These are phyloP conservation scores for Parauchenoglanis punctatus DNA, from an alignment of 2,797 vertebrate species.

Conservation along the genomic window DNA sequence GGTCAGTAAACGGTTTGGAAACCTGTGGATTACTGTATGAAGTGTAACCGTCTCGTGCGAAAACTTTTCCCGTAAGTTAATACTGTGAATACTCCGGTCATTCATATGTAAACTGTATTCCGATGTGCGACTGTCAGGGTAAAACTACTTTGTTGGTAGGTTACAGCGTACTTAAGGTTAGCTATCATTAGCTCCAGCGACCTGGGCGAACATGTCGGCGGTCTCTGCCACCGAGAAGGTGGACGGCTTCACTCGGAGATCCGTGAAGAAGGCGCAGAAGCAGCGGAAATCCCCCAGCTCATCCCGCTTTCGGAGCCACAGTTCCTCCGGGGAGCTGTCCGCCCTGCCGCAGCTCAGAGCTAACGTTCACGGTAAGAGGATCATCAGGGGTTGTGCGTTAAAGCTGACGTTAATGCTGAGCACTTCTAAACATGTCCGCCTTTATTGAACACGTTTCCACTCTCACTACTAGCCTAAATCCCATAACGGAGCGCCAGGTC, in stretches of 20 bases:
- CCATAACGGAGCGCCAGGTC: not conserved
- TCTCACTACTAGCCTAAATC: not conserved
- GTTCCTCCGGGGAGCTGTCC: slow-evolving; percentile 81
- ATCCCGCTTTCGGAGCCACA: slow-evolving; percentile 90
- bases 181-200: not conserved
- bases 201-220: slow-evolving; percentile 84
- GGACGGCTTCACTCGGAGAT: slow-evolving; percentile 97
- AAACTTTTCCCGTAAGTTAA: slow-evolving; percentile 13
- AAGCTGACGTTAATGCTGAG: not conserved
- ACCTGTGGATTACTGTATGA: slow-evolving; percentile 30
- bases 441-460: not conserved
- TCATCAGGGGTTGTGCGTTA: not conserved
- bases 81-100: not conserved
- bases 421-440: not conserved
- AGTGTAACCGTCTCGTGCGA: not conserved
- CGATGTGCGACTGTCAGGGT: not conserved
- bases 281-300: slow-evolving; percentile 93
- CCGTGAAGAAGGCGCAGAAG: slow-evolving; percentile 92
- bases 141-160: not conserved
- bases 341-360: slow-evolving; percentile 92
- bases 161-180: not conserved
- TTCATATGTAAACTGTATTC: not conserved
- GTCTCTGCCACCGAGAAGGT: slow-evolving; percentile 97
- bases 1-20: not conserved
- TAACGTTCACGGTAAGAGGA: slow-evolving; percentile 68